Conservation (phyloP, 2,888 invertebrate species). For the Tanypteryx hageni region DNA sequence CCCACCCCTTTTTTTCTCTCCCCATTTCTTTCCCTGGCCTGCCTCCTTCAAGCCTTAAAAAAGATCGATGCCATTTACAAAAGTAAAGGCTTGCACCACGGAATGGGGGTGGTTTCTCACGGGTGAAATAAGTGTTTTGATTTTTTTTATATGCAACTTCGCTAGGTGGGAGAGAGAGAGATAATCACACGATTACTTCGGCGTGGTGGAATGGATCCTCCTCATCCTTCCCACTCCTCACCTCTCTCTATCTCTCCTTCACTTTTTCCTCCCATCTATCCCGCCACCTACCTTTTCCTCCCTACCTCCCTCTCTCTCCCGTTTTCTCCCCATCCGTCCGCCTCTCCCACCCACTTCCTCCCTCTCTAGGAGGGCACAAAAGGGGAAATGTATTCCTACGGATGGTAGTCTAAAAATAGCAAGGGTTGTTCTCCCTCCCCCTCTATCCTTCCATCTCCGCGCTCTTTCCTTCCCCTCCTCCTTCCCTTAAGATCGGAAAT, state of each 20-base stretch:
- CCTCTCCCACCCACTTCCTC: neutral
- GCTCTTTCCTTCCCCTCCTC: neutral
- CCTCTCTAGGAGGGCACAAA: neutral
- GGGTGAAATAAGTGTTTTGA: no score
- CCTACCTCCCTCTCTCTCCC: no score
- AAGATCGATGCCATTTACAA: no score
- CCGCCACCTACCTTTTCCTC: neutral
- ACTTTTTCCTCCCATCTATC: neutral
- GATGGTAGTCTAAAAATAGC: neutral
- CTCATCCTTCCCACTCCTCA: neutral
- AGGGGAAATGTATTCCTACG: neutral
- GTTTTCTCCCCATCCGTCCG: neutral
- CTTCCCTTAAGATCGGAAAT: neutral
- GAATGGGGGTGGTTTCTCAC: no score
- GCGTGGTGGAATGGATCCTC: no score
- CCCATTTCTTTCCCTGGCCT: no score
- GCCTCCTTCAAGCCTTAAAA: no score
- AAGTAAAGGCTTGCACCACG: no score
- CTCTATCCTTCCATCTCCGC: neutral
- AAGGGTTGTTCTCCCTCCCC: neutral
- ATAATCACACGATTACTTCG: neutral
- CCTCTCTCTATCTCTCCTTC: neutral
- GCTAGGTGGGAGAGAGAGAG: neutral
- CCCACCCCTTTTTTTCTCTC: no score
- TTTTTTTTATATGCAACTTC: neutral